Conservation (phyloP, 1,140 invertebrate species). For the Leucophenga varia region DNA sequence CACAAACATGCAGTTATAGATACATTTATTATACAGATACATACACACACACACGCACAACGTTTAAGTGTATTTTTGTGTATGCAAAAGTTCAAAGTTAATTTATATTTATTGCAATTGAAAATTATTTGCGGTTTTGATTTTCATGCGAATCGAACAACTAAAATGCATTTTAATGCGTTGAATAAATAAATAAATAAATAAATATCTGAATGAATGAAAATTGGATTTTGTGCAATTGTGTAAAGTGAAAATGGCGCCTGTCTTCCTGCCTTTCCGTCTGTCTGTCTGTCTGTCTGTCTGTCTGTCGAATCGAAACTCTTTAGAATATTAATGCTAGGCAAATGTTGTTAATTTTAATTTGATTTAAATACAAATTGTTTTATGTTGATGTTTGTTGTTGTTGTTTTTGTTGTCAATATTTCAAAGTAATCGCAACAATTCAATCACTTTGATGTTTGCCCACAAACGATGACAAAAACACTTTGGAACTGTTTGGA, state of each 20-base stretch:
- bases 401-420: slow-evolving; percentile 5
- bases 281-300: not conserved
- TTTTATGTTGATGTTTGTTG: not conserved
- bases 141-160: slow-evolving; percentile 14
- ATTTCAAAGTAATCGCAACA: slow-evolving; percentile 49
- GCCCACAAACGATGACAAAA: slow-evolving; percentile 30
- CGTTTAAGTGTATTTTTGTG: not conserved
- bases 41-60: not conserved
- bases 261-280: not conserved
- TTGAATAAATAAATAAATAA: not conserved
- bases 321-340: no score
- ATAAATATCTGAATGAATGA: not conserved
- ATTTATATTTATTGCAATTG: slow-evolving; percentile 44
- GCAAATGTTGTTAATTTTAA: slow-evolving; percentile 32
- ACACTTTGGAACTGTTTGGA: no score
- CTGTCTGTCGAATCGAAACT: not conserved
- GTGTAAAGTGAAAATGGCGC: not conserved
- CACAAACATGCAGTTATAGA: slow-evolving; percentile 11
- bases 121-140: slow-evolving; percentile 18
- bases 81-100: no score
- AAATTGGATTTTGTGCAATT: not conserved
- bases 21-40: slow-evolving; percentile 7
- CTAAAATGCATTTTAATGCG: slow-evolving; percentile 21
- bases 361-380: slow-evolving; percentile 42
- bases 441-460: slow-evolving; percentile 52